Evolutionary conservation across 2,113 vertebrate species (phyloP), one percentile per base, ranked within the genome.

Genomic region (Asarcornis scutulata): DNA sequence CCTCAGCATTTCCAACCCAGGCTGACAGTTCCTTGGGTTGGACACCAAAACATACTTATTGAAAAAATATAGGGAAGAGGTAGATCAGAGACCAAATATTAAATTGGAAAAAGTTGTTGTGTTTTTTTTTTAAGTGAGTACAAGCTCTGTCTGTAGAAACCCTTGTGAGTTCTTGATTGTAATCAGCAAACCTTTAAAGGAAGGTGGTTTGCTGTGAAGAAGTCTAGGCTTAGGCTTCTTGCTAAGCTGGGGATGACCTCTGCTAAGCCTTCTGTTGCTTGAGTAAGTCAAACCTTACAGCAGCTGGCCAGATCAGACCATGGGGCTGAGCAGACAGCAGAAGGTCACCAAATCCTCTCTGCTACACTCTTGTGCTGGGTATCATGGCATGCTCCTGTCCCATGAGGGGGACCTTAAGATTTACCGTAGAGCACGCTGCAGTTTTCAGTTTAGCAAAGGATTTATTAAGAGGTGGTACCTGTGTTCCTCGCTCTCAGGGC

Each of bases 1-100:
- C 86, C 73, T 96, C 72, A 87, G 86, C 91, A 95, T 78, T 97
- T 97, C 93, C 95, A 96, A 75, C 38, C 46, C 69, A 82, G 67
- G 50, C 63, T 97, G 91, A 93, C 93, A 94, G 67, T 40, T 92
- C 73, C 91, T 95, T 90, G 89, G 83, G 88, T 88, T 73, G 85
- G 95, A 48, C 87, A 95, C 83, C 59, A 89, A 76, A 89, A 94
- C 3, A 26, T 36, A 50, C 66, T 94, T 95, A 68, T 17, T 92
- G 89, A 92, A 93, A 95, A 95, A 97, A 95, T 88, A 25, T 2
- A 94, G 72, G 75, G 50, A 93, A 80, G 67, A 89, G 86, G 83
- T 77, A 86, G 76, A 89, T 64, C 75, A 82, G 67, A 97, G 55
- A 93, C 73, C 18, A 87, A 96, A 83, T 81, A 85, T 69, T 93